A percentile compares a stretch with the other conserved stretches of the same genome.
Evolutionary conservation across 1,140 invertebrate species (phyloP).

Genomic region (Arion vulgaris): DNA sequence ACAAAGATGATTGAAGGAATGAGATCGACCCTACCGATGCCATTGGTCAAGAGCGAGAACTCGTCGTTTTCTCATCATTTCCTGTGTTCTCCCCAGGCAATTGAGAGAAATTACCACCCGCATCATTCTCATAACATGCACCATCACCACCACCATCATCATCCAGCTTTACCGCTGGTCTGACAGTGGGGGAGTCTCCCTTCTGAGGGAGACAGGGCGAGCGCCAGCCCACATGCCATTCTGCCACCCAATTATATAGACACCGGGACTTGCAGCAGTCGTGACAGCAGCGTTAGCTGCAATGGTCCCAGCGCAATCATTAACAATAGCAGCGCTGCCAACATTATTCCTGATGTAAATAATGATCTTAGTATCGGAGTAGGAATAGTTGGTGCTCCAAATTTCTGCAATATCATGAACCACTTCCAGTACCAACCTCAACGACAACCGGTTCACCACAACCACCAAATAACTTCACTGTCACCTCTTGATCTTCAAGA

Average conservation of each 20-base stretch:
- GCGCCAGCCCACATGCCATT: background rate
- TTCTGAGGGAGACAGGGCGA: conserved; percentile 1
- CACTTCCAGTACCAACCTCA: background rate
- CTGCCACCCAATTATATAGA: conserved; percentile 10
- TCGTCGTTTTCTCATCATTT: conserved; percentile 25
- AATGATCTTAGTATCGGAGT: background rate
- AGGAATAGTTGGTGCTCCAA: background rate
- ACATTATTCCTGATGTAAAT: background rate
- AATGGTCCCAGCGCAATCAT: background rate
- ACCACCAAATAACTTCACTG: background rate
- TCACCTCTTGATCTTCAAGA: background rate
- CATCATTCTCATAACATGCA: conserved; percentile 19
- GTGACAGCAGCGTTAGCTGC: conserved; percentile 17
- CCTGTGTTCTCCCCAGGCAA: conserved; percentile 26
- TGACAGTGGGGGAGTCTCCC: conserved; percentile 33
- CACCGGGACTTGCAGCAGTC: conserved; percentile 13
- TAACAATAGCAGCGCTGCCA: background rate
- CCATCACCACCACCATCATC: conserved; percentile 17
- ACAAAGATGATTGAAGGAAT: conserved; percentile 33
- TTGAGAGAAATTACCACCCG: conserved; percentile 26
- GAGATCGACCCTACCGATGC: background rate
- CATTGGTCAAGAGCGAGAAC: conserved; percentile 29
- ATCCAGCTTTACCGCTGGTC: conserved; percentile 21
- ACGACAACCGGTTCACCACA: background rate
- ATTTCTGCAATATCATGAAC: background rate